Evolutionary conservation across 2,113 vertebrate genomes (phyloP).

Genomic region (Butastur rufipennis): DNA sequence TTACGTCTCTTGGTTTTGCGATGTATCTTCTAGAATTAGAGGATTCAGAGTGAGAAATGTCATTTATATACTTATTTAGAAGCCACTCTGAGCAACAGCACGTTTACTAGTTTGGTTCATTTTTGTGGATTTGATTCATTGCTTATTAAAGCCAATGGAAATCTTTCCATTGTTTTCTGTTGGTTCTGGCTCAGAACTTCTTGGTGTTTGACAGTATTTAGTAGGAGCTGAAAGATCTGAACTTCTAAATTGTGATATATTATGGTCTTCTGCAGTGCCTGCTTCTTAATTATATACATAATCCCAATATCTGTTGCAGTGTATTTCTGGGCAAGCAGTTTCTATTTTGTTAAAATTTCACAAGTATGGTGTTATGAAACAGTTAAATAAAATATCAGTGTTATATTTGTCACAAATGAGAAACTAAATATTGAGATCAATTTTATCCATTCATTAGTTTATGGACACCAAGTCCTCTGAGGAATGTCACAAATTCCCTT

Average conservation of each 20-base stretch:
- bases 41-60: not conserved
- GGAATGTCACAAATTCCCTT: constrained; percentile 76
- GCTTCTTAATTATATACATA: constrained; percentile 18
- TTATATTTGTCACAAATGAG: constrained; percentile 65
- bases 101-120: not conserved
- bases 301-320: not conserved
- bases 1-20: not conserved
- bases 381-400: constrained; percentile 67
- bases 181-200: constrained; percentile 47
- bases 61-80: constrained; percentile 30
- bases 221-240: constrained; percentile 51
- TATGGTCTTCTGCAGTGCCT: not conserved
- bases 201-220: constrained; percentile 42
- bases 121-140: constrained; percentile 40
- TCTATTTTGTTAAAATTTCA: not conserved
- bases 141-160: constrained; percentile 40
- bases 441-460: constrained; percentile 73
- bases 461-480: constrained; percentile 66
- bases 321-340: not conserved
- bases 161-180: constrained; percentile 50
- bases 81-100: not conserved
- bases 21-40: not conserved
- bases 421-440: constrained; percentile 58
- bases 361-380: constrained; percentile 4
- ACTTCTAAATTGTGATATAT: constrained; percentile 44